A percentile compares a stretch with the other conserved stretches of the same genome.
phyloP scores from a whole-genome alignment of 2,888 invertebrate species.

The Troides helena region DNA sequence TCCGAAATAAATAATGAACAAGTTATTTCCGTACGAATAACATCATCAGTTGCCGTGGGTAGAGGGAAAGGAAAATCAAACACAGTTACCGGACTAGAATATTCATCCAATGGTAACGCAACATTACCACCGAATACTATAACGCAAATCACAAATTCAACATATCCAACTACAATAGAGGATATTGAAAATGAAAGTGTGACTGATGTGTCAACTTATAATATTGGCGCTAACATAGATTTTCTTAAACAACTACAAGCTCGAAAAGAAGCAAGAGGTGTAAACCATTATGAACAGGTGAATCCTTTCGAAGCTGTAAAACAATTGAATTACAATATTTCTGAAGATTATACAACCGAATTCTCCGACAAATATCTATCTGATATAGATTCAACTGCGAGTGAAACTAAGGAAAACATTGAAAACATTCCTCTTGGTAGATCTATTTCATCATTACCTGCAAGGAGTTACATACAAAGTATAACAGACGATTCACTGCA shows the following conservation, averaged over 20 bases:
- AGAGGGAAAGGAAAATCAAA: slow-evolving; percentile 59
- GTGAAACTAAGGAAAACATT: slow-evolving; percentile 45
- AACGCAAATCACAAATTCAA: slow-evolving; percentile 34
- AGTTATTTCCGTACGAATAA: slow-evolving; percentile 79
- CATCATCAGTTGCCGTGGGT: slow-evolving; percentile 81
- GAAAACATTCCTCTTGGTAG: slow-evolving; percentile 53
- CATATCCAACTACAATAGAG: slow-evolving; percentile 49
- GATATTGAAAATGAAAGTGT: slow-evolving; percentile 50
- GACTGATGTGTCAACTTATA: slow-evolving; percentile 62
- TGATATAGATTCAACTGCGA: slow-evolving; percentile 40
- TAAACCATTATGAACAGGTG: slow-evolving; percentile 47
- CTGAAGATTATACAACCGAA: slow-evolving; percentile 58
- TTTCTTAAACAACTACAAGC: slow-evolving; percentile 71
- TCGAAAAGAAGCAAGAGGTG: slow-evolving; percentile 61
- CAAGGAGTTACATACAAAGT: slow-evolving; percentile 39
- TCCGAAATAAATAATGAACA: slow-evolving; percentile 56
- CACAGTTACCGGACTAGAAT: slow-evolving; percentile 34
- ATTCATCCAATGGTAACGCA: slow-evolving; percentile 27
- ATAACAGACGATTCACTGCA: slow-evolving; percentile 52
- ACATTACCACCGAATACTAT: slow-evolving; percentile 32
- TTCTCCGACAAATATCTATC: slow-evolving; percentile 49
- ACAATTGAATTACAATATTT: slow-evolving; percentile 57
- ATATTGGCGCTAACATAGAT: slow-evolving; percentile 74
- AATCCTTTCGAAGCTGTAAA: slow-evolving; percentile 76
- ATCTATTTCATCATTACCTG: slow-evolving; percentile 50